Evolutionary conservation across 2,113 vertebrate species (phyloP).

Genomic region (Stegastes partitus): DNA sequence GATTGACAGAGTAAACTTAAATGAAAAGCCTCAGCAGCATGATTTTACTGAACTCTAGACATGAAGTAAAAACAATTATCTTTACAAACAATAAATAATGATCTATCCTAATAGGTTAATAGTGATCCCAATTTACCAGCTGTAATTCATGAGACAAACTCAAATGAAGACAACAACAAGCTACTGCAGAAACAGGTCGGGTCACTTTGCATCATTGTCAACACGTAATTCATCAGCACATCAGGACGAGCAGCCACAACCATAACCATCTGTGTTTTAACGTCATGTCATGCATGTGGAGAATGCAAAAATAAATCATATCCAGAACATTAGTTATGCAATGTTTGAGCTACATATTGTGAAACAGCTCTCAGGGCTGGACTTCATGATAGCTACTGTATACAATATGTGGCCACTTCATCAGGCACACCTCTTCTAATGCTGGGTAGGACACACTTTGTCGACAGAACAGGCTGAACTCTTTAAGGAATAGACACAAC

Average conservation of each 20-base stretch:
- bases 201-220: constrained; percentile 23
- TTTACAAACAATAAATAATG: too few species aligned
- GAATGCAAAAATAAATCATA: not conserved
- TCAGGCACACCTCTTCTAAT: too few species aligned
- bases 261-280: constrained; percentile 2
- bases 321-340: not conserved
- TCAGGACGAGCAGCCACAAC: not conserved
- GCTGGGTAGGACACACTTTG: too few species aligned
- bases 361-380: not conserved
- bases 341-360: not conserved
- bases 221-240: constrained; percentile 1
- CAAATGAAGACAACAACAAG: constrained; percentile 17
- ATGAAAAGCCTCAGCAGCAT: too few species aligned
- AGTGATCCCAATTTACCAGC: too few species aligned
- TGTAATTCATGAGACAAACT: not conserved
- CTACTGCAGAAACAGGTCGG: constrained; percentile 43
- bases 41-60: too few species aligned
- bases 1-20: too few species aligned
- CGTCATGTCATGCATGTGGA: not conserved
- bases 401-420: not conserved
- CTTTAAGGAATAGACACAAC: too few species aligned
- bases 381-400: not conserved
- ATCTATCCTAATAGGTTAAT: too few species aligned
- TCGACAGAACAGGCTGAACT: too few species aligned
- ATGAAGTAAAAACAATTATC: too few species aligned